Evolutionary conservation across 1,140 invertebrate genomes (phyloP), one percentile per base, ranked within the genome.

Genomic region (Ditylenchus dipsaci): DNA sequence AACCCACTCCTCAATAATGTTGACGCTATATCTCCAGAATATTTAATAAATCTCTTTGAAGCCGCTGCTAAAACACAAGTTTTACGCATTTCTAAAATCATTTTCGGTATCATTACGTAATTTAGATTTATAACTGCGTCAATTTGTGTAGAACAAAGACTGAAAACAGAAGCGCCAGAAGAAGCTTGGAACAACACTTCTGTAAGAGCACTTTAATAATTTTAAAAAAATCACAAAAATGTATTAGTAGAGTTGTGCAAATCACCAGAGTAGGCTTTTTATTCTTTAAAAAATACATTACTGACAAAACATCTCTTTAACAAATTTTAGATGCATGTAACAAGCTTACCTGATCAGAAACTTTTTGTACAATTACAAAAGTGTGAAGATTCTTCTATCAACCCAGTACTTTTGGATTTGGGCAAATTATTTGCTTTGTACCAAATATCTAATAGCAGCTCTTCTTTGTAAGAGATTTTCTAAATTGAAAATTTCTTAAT

Each of bases 141-240:
- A 75, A 78, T 19, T 56, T 61, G n/a, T 61, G n/a, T 82, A 33
- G 65, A 79, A 30, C 30, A 72, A 60, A 30, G 65, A 3, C 65
- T 76, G 38, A 58, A 58, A 57, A 30, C 27, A 76, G 77, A 17
- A 29, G 47, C 5, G 27, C 65, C 15, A n/a, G 72, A 80, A 45
- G 65, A 76, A 30, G 79, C 79, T 0, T 81, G 76, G 74, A 82
- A 82, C 57, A 65, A 79, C 42, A 49, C 65, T 19, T 69, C 69
- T 38, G 33, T 38, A 38, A 5, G 33, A 38, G 33, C 3, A 5
- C 3, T 11, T 38, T n/a, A n/a, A n/a, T n/a, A n/a, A n/a, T n/a
- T 38, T 38, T 38, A n/a, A 38, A 38, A 38, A 38, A 5, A 38
- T 5, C 33, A 38, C 11, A 11, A 38, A 38, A 11, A 11, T 38